Evolutionary conservation across 2,797 vertebrate genomes (phyloP), one percentile per base, ranked within the genome.

Genomic region (Amblyopsis hoosieri): DNA sequence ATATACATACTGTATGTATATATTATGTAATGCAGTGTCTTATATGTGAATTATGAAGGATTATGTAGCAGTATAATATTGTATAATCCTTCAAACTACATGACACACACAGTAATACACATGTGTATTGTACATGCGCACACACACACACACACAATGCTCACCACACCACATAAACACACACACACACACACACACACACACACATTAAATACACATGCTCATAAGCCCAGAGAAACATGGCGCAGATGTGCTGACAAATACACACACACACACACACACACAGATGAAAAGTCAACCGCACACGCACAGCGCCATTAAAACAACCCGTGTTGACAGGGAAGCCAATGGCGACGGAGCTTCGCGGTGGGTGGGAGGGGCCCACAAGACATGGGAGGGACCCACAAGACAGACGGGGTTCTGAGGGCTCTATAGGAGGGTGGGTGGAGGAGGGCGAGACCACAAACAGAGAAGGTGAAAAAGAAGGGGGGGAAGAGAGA

Each of bases 271-370:
- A 31, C 74, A 75, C 12, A 2, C 56, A 46, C 57, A 49, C 29
- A 51, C 12, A 0, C 19, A 37, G 23, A 77, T 69, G 56, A 19
- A 82, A 82, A 78, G 64, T 17, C 31, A 75, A 50, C 57, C 12
- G 1, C 56, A 46, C 57, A 49, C 29, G 54, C 12, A 0, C 19
- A 37, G 23, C 23, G 52, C 74, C 61, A 74, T 80, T 69, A 71
- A 69, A 78, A 73, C 45, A 78, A 71, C 73, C 75, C 17, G 59
- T 64, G 45, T 81, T 49, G 33, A 79, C 58, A 61, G 23, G 78
- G 67, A 66, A 69, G 69, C 58, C 60, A 48, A 65, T 66, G 79
- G 86, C 72, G 65, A 84, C 76, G 84, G 78, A 87, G 75, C 69
- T 76, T 64, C 74, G 70, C 45, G 62, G 72, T 75, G 55, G 77